Percentiles rank a stretch among this genome's conserved stretches.
phyloP scores from a whole-genome alignment of 2,888 invertebrate species.

The Halictus ligatus region DNA sequence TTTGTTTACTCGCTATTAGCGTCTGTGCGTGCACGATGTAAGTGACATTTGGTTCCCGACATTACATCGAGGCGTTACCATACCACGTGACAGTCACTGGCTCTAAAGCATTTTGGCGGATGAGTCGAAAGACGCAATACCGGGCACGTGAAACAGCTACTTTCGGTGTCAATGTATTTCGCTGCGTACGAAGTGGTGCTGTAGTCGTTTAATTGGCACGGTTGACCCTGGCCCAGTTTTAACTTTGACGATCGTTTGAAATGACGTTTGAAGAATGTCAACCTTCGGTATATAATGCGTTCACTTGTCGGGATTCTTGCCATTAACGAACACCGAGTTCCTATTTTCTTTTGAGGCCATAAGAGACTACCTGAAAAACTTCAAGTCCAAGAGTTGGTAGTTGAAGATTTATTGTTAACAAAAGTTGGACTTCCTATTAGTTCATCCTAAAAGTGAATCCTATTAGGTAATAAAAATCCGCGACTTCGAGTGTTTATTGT shows the following conservation, averaged over 20 bases:
- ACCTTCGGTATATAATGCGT: background rate
- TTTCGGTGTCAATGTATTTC: background rate
- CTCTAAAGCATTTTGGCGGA: background rate
- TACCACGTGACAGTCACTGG: background rate
- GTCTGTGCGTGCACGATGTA: background rate
- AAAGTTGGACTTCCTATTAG: too few relatives aligned
- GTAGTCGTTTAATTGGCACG: conserved; percentile 2
- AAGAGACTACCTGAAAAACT: background rate
- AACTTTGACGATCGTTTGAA: background rate
- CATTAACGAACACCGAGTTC: background rate
- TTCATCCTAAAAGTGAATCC: too few relatives aligned
- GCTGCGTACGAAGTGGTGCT: background rate
- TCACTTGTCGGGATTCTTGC: background rate
- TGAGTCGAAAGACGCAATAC: background rate
- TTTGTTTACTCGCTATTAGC: background rate
- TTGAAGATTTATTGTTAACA: too few relatives aligned
- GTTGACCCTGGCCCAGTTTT: background rate
- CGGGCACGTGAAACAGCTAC: background rate
- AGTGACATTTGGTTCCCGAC: too few relatives aligned
- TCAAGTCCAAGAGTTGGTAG: too few relatives aligned
- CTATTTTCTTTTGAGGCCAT: background rate
- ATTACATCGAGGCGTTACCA: background rate
- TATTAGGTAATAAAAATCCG: too few relatives aligned
- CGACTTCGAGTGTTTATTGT: too few relatives aligned
- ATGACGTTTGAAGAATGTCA: background rate